Evolutionary conservation across 2,888 invertebrate genomes (phyloP).

Genomic region (Troides oblongomaculatus): DNA sequence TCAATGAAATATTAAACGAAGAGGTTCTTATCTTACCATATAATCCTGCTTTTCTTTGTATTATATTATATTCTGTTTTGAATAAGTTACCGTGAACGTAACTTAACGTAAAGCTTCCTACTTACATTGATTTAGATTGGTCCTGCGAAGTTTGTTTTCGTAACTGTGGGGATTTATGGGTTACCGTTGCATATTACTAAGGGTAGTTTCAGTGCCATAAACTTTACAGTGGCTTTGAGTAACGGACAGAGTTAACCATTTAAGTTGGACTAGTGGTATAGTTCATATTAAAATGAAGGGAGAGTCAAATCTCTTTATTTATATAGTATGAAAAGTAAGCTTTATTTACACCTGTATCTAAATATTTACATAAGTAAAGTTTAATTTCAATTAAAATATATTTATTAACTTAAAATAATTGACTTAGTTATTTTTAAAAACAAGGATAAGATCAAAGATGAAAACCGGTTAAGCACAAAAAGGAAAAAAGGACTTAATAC

Average conservation of each 20-base stretch:
- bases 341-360: not conserved
- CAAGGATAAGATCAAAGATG: no score
- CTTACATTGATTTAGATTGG: conserved; percentile 4
- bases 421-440: no score
- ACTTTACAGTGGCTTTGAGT: not conserved
- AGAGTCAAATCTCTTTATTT: not conserved
- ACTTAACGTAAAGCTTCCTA: not conserved
- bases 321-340: not conserved
- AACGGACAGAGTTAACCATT: not conserved
- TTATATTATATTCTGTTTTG: not conserved
- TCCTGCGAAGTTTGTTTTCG: conserved; percentile 2
- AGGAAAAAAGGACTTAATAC: no score
- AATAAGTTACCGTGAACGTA: not conserved
- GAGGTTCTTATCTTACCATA: not conserved
- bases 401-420: not conserved
- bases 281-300: not conserved
- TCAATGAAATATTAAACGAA: not conserved
- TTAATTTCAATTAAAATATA: not conserved
- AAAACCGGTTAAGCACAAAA: no score
- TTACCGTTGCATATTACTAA: conserved; percentile 1
- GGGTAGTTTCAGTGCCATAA: not conserved
- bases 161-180: conserved; percentile 4
- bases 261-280: not conserved
- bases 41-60: not conserved
- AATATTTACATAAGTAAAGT: not conserved